Evolutionary conservation across 2,888 invertebrate species (phyloP).

Genomic region (Shargacucullia verbasci): DNA sequence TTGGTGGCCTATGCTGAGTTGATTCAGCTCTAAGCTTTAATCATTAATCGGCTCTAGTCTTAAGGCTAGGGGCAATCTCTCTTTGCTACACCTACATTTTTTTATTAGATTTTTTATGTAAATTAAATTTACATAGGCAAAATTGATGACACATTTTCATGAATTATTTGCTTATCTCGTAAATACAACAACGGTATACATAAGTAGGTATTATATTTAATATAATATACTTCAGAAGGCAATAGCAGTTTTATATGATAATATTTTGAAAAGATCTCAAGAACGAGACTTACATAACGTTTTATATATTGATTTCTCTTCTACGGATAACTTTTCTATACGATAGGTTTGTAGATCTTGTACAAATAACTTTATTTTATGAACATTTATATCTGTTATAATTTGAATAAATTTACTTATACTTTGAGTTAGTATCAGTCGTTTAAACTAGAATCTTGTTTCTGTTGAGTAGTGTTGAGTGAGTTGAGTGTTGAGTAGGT

Average conservation of each 20-base stretch:
- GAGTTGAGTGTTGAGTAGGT: constrained; percentile 11
- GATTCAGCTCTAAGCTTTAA: no score
- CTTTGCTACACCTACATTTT: no score
- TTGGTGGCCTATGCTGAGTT: no score
- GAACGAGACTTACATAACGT: constrained; percentile 64
- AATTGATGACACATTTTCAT: constrained; percentile 41
- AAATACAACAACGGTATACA: constrained; percentile 47
- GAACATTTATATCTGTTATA: constrained; percentile 31
- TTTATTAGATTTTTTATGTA: background rate
- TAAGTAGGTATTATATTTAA: constrained; percentile 35
- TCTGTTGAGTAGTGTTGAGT: constrained; percentile 9
- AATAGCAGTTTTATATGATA: constrained; percentile 54
- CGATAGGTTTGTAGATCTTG: constrained; percentile 41
- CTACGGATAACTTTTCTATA: constrained; percentile 56
- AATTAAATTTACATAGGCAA: constrained; percentile 6
- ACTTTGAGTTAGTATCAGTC: constrained; percentile 60
- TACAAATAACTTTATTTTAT: constrained; percentile 50
- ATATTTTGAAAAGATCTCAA: constrained; percentile 61
- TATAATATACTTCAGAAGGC: constrained; percentile 57
- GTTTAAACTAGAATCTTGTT: constrained; percentile 50
- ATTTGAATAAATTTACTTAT: constrained; percentile 54
- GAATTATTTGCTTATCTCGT: constrained; percentile 22
- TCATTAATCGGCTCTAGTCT: no score
- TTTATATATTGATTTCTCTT: constrained; percentile 57
- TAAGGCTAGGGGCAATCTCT: no score